Conservation (phyloP, 2,113 vertebrate genomes). For the Chroicocephalus ridibundus region DNA sequence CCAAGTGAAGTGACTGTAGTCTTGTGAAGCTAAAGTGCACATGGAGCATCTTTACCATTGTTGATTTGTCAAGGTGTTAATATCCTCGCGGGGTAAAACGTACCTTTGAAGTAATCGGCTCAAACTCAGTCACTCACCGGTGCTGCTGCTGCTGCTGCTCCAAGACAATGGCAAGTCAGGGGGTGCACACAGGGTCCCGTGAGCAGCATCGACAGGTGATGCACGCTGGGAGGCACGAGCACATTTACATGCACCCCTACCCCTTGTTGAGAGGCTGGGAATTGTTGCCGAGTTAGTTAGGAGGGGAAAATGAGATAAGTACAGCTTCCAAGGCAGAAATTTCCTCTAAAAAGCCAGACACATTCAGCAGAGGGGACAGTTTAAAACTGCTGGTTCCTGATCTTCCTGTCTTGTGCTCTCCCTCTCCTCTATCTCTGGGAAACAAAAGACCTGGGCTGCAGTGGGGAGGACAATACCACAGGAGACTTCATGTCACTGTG, state of each 20-base stretch:
- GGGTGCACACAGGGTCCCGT: neutral
- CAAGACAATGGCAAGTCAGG: neutral
- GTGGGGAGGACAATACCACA: neutral
- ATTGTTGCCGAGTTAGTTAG: neutral
- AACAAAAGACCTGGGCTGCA: neutral
- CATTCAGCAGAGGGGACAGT: neutral
- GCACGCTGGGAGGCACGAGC: neutral
- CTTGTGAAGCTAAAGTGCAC: neutral
- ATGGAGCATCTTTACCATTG: neutral
- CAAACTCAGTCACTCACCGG: neutral
- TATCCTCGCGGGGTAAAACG: neutral
- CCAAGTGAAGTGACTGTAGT: neutral
- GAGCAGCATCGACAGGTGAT: neutral
- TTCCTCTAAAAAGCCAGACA: neutral
- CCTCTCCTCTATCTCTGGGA: neutral
- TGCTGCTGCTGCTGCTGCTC: neutral
- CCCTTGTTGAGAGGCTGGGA: neutral
- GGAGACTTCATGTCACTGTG: rapidly evolving
- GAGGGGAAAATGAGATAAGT: neutral
- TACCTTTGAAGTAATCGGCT: neutral
- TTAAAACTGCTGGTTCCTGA: neutral
- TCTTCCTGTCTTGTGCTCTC: neutral
- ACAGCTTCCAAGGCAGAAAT: neutral
- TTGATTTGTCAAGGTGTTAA: neutral
- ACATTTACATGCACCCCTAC: neutral